A percentile compares a stretch with the other conserved stretches of the same genome.
phyloP scores from a whole-genome alignment of 2,888 invertebrate species.

The Melinaea marsaeus region DNA sequence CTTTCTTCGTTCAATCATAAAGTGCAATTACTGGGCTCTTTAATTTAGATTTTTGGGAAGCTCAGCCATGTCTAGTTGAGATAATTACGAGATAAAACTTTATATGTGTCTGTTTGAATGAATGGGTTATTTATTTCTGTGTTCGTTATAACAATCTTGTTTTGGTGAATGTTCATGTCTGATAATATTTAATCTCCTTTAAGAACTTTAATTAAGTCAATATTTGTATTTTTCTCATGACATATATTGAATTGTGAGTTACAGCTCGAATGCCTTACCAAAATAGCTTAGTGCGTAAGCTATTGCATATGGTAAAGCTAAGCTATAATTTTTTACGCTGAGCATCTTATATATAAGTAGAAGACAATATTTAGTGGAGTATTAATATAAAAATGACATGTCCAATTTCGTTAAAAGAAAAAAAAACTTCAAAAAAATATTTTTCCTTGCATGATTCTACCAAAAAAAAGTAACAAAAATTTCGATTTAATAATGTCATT shows the following conservation, averaged over 20 bases:
- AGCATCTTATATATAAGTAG: conserved; percentile 1
- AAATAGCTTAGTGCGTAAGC: neutral
- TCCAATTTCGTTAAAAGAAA: neutral
- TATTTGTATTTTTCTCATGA: neutral
- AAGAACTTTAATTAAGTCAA: neutral
- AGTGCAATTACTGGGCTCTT: no score
- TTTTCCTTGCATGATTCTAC: no score
- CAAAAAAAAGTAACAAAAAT: no score
- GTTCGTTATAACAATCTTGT: no score
- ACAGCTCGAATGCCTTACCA: neutral
- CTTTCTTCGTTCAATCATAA: no score
- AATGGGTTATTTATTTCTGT: conserved; percentile 3
- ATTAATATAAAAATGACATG: conserved; percentile 1
- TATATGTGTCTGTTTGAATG: neutral
- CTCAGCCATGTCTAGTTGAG: no score
- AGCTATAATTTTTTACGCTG: neutral
- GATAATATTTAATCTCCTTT: neutral
- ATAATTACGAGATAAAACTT: no score
- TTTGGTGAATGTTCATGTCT: neutral
- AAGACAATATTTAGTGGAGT: conserved; percentile 3
- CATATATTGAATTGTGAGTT: neutral
- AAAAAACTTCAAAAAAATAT: no score
- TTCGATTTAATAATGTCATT: neutral
- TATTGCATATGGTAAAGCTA: neutral
- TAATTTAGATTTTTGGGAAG: no score